Percentiles rank a stretch among this genome's conserved stretches.
phyloP scores from a whole-genome alignment of 2,888 invertebrate species.

The Aromia moschata region DNA sequence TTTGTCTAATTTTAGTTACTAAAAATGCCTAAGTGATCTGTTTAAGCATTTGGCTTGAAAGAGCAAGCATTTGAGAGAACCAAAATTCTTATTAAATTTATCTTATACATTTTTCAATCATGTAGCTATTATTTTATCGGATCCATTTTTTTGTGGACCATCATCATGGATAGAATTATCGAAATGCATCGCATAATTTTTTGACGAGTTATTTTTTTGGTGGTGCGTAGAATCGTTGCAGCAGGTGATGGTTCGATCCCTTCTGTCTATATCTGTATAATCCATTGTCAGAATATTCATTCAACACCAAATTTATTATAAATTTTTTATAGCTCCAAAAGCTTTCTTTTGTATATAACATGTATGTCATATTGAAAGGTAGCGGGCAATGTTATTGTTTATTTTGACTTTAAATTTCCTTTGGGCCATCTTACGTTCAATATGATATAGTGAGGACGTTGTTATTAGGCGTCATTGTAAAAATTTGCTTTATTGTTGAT shows the following conservation, averaged over 20 bases:
- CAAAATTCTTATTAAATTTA: too few species aligned
- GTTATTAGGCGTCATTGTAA: conserved; percentile 58
- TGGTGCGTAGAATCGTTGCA: neutral
- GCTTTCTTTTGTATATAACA: conserved; percentile 33
- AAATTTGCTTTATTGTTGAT: conserved; percentile 60
- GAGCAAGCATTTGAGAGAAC: too few species aligned
- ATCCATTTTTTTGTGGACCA: too few species aligned
- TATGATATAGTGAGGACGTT: conserved; percentile 46
- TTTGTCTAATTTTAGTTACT: too few species aligned
- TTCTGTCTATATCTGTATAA: conserved; percentile 32
- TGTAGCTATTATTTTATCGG: too few species aligned
- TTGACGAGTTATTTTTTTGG: neutral
- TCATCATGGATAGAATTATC: too few species aligned
- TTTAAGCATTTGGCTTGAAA: too few species aligned
- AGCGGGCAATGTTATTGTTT: conserved; percentile 8
- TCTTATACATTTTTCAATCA: too few species aligned
- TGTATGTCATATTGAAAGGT: conserved; percentile 34
- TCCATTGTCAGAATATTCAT: conserved; percentile 47
- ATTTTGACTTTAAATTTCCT: conserved; percentile 24
- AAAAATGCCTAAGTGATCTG: too few species aligned
- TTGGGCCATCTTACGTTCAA: conserved; percentile 33
- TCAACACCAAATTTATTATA: conserved; percentile 48
- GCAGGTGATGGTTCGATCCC: conserved; percentile 18
- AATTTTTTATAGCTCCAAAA: conserved; percentile 23
- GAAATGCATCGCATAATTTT: neutral